These are phyloP conservation scores for Lordiphosa andalusiaca DNA, from an alignment of 2,888 invertebrate species.

Conservation along the genomic window DNA sequence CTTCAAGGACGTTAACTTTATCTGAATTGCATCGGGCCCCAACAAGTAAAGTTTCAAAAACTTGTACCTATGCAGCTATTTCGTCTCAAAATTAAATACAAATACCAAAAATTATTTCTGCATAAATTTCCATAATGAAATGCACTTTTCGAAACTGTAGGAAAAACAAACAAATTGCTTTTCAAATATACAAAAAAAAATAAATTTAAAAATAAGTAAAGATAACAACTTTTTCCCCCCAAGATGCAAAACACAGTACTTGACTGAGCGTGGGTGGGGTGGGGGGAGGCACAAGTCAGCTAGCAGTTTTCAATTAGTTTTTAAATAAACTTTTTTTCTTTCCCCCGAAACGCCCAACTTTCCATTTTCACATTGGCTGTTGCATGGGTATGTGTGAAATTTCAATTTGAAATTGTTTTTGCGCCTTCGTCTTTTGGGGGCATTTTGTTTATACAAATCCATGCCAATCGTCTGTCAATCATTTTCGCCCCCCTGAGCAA, in stretches of 20 bases:
- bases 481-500: conserved; percentile 42
- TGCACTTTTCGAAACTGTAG: conserved; percentile 56
- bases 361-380: conserved; percentile 51
- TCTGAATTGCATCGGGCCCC: too few species aligned
- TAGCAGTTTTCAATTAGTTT: conserved; percentile 72
- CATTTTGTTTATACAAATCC: conserved; percentile 75
- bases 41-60: too few species aligned
- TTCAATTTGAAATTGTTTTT: conserved; percentile 37
- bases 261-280: conserved; percentile 25
- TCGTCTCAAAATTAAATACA: conserved; percentile 35
- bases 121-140: conserved; percentile 61
- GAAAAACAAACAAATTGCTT: conserved; percentile 65
- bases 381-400: conserved; percentile 28
- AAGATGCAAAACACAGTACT: conserved; percentile 33
- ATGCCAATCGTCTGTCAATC: conserved; percentile 79
- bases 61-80: too few species aligned
- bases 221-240: conserved; percentile 1
- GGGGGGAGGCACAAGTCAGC: not conserved
- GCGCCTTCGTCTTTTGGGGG: conserved; percentile 34
- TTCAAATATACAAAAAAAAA: conserved; percentile 41
- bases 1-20: too few species aligned
- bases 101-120: conserved; percentile 27
- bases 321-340: conserved; percentile 60
- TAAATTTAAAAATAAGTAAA: conserved; percentile 12
- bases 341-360: conserved; percentile 49